Evolutionary conservation across 2,113 vertebrate species (phyloP).

Genomic region (Mesoclemmys tuberculata): DNA sequence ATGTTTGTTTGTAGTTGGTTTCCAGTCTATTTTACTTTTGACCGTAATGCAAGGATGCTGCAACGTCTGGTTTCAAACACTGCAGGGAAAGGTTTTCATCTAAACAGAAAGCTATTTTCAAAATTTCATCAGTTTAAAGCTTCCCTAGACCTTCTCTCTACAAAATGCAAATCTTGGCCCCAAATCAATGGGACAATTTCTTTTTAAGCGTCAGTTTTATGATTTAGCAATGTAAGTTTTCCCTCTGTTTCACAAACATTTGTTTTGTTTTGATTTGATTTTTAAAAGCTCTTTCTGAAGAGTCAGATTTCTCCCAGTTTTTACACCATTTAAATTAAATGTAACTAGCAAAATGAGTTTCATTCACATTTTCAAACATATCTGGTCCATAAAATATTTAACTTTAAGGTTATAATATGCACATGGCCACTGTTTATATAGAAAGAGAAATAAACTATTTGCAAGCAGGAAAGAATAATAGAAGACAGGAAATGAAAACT

Average conservation of each 20-base stretch:
- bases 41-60: background rate
- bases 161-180: background rate
- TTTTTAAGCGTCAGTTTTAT: background rate
- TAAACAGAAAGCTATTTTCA: background rate
- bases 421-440: background rate
- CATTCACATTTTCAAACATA: background rate
- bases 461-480: background rate
- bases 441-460: background rate
- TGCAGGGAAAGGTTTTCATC: background rate
- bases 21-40: background rate
- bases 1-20: background rate
- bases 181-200: background rate
- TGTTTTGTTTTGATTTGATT: background rate
- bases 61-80: background rate
- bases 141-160: constrained; percentile 1
- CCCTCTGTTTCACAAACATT: background rate
- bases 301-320: background rate
- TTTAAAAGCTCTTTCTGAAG: background rate
- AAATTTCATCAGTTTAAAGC: background rate
- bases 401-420: background rate
- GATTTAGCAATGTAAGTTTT: background rate
- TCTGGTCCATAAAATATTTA: background rate
- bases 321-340: background rate
- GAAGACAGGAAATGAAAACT: constrained; percentile 2
- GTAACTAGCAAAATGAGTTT: constrained; percentile 1